Conservation (phyloP, 2,888 invertebrate genomes). For the Oscheius myriophilus region DNA sequence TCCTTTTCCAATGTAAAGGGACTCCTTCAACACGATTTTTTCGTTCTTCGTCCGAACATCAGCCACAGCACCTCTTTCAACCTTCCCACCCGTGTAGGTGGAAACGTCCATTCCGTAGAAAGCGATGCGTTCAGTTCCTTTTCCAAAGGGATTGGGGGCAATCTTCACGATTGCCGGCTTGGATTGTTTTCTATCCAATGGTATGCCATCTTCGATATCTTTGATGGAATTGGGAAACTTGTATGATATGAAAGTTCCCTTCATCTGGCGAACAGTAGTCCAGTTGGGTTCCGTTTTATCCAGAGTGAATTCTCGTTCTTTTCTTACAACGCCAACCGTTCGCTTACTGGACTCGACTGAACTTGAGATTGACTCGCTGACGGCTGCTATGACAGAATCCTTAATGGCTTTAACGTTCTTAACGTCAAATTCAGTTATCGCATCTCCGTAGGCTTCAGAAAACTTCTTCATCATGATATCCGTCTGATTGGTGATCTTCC, state of each 20-base stretch:
- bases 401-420: constrained; percentile 23
- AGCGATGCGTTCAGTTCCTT: constrained; percentile 22
- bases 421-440: constrained; percentile 31
- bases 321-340: background rate
- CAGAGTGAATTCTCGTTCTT: background rate
- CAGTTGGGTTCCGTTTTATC: constrained; percentile 12
- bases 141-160: constrained; percentile 2
- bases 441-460: constrained; percentile 28
- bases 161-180: constrained; percentile 13
- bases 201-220: constrained; percentile 8
- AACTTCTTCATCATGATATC: constrained; percentile 33
- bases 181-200: constrained; percentile 8
- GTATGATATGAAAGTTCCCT: constrained; percentile 8
- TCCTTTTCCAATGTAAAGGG: constrained; percentile 4
- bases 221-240: constrained; percentile 7
- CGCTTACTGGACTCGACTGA: constrained; percentile 10
- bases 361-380: constrained; percentile 14
- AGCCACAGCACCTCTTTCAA: background rate
- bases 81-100: background rate
- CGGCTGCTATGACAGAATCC: constrained; percentile 27
- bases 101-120: constrained; percentile 27
- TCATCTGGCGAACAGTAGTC: background rate
- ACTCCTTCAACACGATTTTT: constrained; percentile 15
- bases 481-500: constrained; percentile 28
- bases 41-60: background rate